Evolutionary conservation across 92 coral and sea anemone species (phyloP).

Genomic region (Paragorgia papillata): DNA sequence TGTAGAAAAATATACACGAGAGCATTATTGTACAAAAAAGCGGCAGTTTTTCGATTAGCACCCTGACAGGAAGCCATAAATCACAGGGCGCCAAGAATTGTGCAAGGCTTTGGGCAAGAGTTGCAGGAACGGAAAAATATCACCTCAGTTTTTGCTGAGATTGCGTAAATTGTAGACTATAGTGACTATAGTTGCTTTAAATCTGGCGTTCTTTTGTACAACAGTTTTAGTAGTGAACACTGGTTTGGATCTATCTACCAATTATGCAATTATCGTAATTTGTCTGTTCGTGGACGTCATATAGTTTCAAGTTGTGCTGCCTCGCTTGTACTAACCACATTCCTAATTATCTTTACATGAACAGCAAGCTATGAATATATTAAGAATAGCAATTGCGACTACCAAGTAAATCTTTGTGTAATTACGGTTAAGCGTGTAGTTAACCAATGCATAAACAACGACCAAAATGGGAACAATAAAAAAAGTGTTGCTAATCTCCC

Average conservation of each 20-base stretch:
- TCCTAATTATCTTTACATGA: no score
- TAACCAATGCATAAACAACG: no score
- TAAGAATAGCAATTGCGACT: no score
- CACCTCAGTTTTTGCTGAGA: background rate
- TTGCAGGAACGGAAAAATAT: background rate
- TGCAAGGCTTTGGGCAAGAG: slow-evolving; percentile 6
- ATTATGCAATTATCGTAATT: no score
- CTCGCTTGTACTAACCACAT: no score
- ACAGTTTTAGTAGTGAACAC: no score
- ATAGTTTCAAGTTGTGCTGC: no score
- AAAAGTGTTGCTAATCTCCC: background rate
- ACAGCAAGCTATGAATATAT: no score
- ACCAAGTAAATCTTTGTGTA: no score
- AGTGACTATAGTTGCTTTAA: background rate
- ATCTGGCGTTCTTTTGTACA: background rate
- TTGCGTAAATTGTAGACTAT: background rate
- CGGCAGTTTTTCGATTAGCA: slow-evolving; percentile 24
- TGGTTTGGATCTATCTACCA: no score
- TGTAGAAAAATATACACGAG: background rate
- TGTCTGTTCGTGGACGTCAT: no score
- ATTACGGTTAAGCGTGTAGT: no score
- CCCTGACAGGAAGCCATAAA: slow-evolving; percentile 49
- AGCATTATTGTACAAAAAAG: background rate
- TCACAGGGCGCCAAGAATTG: slow-evolving; percentile 44
- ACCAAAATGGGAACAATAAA: background rate